Conservation (phyloP, 2,888 invertebrate species). For the Scelioninae gen. 2 region DNA sequence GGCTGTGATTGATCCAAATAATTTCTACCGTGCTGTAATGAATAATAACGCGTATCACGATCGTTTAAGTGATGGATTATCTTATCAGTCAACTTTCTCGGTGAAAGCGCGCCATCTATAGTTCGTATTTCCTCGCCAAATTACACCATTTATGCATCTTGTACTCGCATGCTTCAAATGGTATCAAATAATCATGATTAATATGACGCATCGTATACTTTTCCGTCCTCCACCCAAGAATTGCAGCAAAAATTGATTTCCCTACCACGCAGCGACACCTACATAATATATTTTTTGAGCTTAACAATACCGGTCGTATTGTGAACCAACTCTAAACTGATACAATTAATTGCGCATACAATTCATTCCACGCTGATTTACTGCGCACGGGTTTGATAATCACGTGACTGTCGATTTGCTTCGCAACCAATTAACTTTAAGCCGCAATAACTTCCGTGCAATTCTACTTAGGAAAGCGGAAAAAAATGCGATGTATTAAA, state of each 20-base stretch:
- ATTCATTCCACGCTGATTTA: neutral
- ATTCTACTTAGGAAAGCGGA: neutral
- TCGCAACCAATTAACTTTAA: slow-evolving; percentile 15
- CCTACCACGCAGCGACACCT: no score
- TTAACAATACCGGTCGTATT: no score
- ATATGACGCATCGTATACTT: no score
- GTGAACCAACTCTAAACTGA: neutral
- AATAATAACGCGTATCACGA: slow-evolving; percentile 27
- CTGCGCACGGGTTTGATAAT: slow-evolving; percentile 29
- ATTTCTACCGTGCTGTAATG: slow-evolving; percentile 21
- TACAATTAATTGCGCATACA: no score
- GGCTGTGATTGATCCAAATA: slow-evolving; percentile 42
- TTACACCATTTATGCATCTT: neutral
- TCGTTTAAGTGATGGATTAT: slow-evolving; percentile 9
- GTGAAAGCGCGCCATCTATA: slow-evolving; percentile 4
- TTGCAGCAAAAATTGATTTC: no score
- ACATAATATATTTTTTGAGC: no score
- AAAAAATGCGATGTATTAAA: slow-evolving; percentile 6
- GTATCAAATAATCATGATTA: no score
- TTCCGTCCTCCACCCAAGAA: no score
- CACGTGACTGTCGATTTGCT: slow-evolving; percentile 8
- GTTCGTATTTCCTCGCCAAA: neutral
- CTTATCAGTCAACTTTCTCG: slow-evolving; percentile 19
- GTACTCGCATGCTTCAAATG: neutral
- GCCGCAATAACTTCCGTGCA: neutral